These are phyloP conservation scores for Agriopis aurantiaria DNA, from an alignment of 2,888 invertebrate species.

Conservation along the genomic window DNA sequence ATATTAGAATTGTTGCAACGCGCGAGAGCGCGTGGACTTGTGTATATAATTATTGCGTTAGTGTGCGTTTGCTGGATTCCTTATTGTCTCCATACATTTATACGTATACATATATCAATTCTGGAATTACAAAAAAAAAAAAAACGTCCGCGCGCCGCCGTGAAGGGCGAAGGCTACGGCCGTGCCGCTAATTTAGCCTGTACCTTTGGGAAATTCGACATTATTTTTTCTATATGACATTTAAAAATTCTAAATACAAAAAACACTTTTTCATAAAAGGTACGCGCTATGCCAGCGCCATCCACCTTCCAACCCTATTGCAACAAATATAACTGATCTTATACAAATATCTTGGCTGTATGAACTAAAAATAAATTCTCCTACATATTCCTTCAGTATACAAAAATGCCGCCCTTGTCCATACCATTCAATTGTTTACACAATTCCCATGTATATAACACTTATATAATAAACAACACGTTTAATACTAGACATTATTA, in stretches of 20 bases:
- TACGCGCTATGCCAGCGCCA: too few relatives aligned
- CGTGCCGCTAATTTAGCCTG: too few relatives aligned
- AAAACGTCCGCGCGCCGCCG: too few relatives aligned
- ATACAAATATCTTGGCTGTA: not conserved
- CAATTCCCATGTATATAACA: slow-evolving; percentile 38
- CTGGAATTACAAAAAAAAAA: too few relatives aligned
- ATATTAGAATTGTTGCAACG: not conserved
- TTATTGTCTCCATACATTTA: not conserved
- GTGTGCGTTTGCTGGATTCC: not conserved
- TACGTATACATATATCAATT: too few relatives aligned
- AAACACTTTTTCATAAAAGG: too few relatives aligned
- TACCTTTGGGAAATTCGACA: too few relatives aligned
- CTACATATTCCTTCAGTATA: slow-evolving; percentile 28
- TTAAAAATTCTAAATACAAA: too few relatives aligned
- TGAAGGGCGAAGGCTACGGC: too few relatives aligned
- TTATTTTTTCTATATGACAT: too few relatives aligned
- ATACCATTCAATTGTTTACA: slow-evolving; percentile 29
- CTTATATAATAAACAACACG: slow-evolving; percentile 47
- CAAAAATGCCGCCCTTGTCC: slow-evolving; percentile 25
- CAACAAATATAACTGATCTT: too few relatives aligned
- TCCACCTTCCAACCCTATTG: too few relatives aligned
- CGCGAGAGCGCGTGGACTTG: not conserved
- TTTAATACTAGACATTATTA: slow-evolving; percentile 42
- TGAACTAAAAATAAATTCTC: not conserved
- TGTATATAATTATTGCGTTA: not conserved